Evolutionary conservation across 2,797 vertebrate species (phyloP).

Genomic region (Notamacropus eugenii): DNA sequence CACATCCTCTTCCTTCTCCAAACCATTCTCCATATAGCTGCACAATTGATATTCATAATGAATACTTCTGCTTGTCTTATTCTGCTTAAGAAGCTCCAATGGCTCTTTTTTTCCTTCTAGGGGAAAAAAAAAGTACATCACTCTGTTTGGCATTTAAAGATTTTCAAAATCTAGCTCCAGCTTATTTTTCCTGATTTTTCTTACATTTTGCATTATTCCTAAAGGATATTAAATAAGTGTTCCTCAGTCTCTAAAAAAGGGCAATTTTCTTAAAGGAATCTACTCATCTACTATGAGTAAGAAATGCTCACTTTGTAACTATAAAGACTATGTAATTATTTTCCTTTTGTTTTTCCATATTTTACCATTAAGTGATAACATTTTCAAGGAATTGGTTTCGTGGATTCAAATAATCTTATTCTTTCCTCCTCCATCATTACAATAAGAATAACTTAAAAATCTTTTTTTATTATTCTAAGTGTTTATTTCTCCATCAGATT

Average conservation of each 20-base stretch:
- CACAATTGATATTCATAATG: neutral
- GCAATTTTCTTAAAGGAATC: neutral
- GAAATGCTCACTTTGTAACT: neutral
- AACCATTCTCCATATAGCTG: neutral
- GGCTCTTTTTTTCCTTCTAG: neutral
- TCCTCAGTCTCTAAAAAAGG: neutral
- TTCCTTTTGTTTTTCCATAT: neutral
- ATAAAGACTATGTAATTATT: neutral
- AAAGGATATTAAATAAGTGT: neutral
- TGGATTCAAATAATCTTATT: neutral
- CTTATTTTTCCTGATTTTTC: neutral
- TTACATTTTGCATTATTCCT: neutral
- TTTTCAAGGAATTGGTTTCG: neutral
- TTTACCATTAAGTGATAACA: fast-evolving
- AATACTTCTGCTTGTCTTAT: neutral
- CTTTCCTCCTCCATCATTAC: neutral
- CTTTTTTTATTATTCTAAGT: neutral
- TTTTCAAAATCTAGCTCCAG: neutral
- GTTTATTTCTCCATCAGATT: neutral
- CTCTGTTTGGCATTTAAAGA: neutral
- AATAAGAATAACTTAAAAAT: neutral
- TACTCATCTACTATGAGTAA: neutral
- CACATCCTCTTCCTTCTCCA: neutral
- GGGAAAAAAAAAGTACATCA: neutral
- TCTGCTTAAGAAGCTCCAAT: neutral